Evolutionary conservation across 2,888 invertebrate genomes (phyloP), one percentile per base, ranked within the genome.

Genomic region (Monoplex corrugatus): DNA sequence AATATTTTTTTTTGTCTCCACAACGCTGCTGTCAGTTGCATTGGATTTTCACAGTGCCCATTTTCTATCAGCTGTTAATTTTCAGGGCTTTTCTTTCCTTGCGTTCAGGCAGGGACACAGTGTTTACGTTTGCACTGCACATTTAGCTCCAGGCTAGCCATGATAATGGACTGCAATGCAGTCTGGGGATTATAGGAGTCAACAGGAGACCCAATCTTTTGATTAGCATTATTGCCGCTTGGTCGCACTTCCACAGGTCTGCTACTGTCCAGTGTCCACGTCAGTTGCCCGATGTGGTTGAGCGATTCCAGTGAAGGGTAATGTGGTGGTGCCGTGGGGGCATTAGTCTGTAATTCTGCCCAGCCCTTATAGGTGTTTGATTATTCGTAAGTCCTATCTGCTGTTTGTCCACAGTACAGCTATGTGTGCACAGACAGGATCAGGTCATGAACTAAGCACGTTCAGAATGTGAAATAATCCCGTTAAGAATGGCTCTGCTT

Each of bases 171-270:
- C 35, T 32, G 23, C 44, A 19, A 2, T 45, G 84, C 45, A 57
- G 38, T 45, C 32, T 57, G 45, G 45, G 57, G 50, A 84, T 84
- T 84, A 84, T 3, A 6, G 84, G 45, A 84, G 84, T 84, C 84
- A 84, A 84, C 84, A 84, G 84, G 50, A 84, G 16, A 84, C 84
- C 45, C 84, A 38, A 38, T 35, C 38, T 84, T 84, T 84, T 84
- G 84, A 84, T 84, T 32, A 84, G 84, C 45, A 57, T 84, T 50
- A 84, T n/a, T n/a, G n/a, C n/a, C n/a, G 68, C 68, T 68, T 68
- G 68, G 68, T 68, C 6, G 68, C n/a, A 23, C 6, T n/a, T 68
- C 68, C 68, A 68, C 68, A 23, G n/a, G 68, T 28, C 68, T 28
- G 68, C 6, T n/a, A 50, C 50, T 13, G 68, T n/a, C 6, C 6